Evolutionary conservation across 2,888 invertebrate genomes (phyloP), one percentile per base, ranked within the genome.

Genomic region (Priocnemis perturbator): DNA sequence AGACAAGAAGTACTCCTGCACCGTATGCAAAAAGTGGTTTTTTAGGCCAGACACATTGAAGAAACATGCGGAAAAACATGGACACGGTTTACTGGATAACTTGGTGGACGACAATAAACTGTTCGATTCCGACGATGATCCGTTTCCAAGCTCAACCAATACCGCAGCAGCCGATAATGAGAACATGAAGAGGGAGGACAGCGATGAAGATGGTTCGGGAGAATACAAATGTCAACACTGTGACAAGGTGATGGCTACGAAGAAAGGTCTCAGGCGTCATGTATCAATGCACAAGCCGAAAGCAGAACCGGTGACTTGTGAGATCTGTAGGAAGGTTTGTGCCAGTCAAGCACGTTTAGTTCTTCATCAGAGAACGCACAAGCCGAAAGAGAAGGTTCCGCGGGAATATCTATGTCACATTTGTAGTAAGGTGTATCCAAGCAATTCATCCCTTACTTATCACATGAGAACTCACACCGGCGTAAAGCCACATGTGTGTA

Each of bases 391-490:
- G 61, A 86, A 88, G 60, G 84, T 87, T 11, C 88, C 88, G 19
- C 81, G 89, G 17, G 88, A 89, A 68, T 89, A 89, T 64, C 77
- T 89, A 2, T 89, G 89, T 74, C 89, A 89, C 64, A 89, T 89
- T 19, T 89, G 89, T 73, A 89, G 88, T 71, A 89, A 89, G 75
- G 89, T 89, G 2, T 89, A 89, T 60, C 89, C 89, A 7, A 89
- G 89, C 67, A 89, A 89, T 71, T 89, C 89, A 1, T 89, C 89
- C 0, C 73, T 89, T 14, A 89, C 89, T 1, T 89, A 89, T 76
- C 89, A 89, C 67, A 89, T 89, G 89, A 85, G 89, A 56, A 89
- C 89, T 23, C 89, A 89, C 61, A 87, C 88, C 2, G 89, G 89
- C 3, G 83, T 89, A 0, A 89, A 89, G 57, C 89, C 89, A 2